Conservation (phyloP, 2,113 vertebrate species). For the Leiothrix lutea region DNA sequence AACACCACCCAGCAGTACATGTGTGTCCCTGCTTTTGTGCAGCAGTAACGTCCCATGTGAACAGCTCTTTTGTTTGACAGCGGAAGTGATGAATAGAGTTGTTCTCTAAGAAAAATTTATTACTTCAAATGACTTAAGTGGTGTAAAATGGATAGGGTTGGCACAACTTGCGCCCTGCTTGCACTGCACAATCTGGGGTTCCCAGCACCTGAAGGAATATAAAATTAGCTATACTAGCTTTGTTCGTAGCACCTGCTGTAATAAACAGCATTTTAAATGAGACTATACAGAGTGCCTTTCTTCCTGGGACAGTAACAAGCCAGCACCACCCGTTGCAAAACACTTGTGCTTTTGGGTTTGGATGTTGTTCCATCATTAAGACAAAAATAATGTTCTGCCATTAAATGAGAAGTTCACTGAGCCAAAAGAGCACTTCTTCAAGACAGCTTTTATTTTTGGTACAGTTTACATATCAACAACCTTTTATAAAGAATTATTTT, state of each 20-base stretch:
- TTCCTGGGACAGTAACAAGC: background rate
- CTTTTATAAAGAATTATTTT: background rate
- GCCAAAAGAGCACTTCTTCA: background rate
- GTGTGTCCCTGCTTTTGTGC: background rate
- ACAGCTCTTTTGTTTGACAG: background rate
- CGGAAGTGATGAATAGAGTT: background rate
- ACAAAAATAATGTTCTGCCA: background rate
- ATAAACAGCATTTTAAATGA: background rate
- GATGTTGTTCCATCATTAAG: background rate
- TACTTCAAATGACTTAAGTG: background rate
- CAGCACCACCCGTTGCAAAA: background rate
- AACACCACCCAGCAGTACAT: background rate
- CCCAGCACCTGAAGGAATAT: background rate
- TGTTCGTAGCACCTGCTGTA: background rate
- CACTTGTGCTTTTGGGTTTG: background rate
- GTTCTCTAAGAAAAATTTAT: background rate
- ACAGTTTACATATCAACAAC: background rate
- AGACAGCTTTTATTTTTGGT: background rate
- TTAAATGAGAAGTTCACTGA: background rate
- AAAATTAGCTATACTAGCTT: background rate
- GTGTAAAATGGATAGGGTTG: background rate
- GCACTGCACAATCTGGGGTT: background rate
- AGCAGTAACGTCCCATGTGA: background rate
- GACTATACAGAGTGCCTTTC: background rate
- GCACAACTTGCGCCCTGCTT: background rate